Conservation (phyloP, 2,797 vertebrate species). For the Spea hammondii region DNA sequence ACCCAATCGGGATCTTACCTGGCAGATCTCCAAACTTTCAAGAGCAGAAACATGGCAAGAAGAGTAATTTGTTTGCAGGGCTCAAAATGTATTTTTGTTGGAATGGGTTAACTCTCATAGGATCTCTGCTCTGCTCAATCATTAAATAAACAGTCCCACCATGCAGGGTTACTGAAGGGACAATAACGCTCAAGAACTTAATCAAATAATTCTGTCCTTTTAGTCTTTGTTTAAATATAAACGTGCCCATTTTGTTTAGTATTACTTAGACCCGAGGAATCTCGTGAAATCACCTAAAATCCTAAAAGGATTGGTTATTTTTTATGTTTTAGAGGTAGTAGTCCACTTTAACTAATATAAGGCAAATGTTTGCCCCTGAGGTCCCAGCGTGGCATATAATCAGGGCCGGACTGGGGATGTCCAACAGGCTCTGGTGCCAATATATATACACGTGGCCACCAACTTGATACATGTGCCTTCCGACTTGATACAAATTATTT, state of each 20-base stretch:
- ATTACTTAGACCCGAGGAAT: neutral
- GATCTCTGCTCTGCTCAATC: conserved; percentile 42
- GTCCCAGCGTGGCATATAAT: too few relatives aligned
- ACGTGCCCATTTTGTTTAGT: neutral
- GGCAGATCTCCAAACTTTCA: conserved; percentile 34
- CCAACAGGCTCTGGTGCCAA: too few relatives aligned
- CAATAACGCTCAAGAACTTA: conserved; percentile 32
- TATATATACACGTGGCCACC: too few relatives aligned
- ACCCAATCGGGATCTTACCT: conserved; percentile 38
- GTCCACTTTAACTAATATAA: too few relatives aligned
- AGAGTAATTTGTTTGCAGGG: conserved; percentile 46
- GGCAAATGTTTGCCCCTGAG: too few relatives aligned
- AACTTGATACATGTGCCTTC: too few relatives aligned
- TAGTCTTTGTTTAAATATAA: conserved; percentile 17
- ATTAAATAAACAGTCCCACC: conserved; percentile 47
- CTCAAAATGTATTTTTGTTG: conserved; percentile 49
- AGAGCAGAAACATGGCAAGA: conserved; percentile 43
- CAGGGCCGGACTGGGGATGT: too few relatives aligned
- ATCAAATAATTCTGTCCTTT: conserved; percentile 26
- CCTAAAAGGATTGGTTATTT: too few relatives aligned
- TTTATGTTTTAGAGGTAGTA: too few relatives aligned
- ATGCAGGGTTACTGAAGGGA: conserved; percentile 45
- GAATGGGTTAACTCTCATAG: conserved; percentile 48
- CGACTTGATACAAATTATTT: too few relatives aligned
- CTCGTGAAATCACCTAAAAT: neutral